These are phyloP conservation scores for Zhengitettix transpicula DNA, from an alignment of 2,888 invertebrate species.

Conservation along the genomic window DNA sequence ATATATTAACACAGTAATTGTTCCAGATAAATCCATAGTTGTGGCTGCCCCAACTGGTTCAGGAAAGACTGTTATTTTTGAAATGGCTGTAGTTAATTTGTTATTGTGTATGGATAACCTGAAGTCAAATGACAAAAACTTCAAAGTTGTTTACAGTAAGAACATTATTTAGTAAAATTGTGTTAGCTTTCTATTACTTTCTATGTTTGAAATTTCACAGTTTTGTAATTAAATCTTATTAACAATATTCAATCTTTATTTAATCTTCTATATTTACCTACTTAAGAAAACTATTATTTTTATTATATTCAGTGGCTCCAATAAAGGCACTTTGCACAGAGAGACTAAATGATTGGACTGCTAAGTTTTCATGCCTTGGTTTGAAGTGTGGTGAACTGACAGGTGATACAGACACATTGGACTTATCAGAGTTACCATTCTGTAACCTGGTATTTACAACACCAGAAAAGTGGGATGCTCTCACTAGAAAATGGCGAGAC, in stretches of 20 bases:
- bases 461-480: slow-evolving; percentile 72
- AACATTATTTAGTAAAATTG: too few species aligned
- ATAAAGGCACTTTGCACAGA: slow-evolving; percentile 65
- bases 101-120: slow-evolving; percentile 35
- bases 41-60: slow-evolving; percentile 69
- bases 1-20: too few species aligned
- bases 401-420: slow-evolving; percentile 53
- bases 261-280: too few species aligned
- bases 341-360: slow-evolving; percentile 51
- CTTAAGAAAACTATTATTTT: background rate
- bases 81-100: slow-evolving; percentile 54
- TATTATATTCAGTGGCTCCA: slow-evolving; percentile 46
- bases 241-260: too few species aligned
- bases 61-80: slow-evolving; percentile 70
- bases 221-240: too few species aligned
- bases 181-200: too few species aligned
- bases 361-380: slow-evolving; percentile 44
- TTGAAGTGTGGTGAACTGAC: slow-evolving; percentile 52
- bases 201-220: too few species aligned
- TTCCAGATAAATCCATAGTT: slow-evolving; percentile 49
- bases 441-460: slow-evolving; percentile 57
- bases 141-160: slow-evolving; percentile 61
- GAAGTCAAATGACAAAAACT: slow-evolving; percentile 25
- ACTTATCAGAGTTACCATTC: slow-evolving; percentile 27
- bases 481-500: slow-evolving; percentile 59